phyloP scores from a whole-genome alignment of 1,140 invertebrate species.

The Drosophila mayri region DNA sequence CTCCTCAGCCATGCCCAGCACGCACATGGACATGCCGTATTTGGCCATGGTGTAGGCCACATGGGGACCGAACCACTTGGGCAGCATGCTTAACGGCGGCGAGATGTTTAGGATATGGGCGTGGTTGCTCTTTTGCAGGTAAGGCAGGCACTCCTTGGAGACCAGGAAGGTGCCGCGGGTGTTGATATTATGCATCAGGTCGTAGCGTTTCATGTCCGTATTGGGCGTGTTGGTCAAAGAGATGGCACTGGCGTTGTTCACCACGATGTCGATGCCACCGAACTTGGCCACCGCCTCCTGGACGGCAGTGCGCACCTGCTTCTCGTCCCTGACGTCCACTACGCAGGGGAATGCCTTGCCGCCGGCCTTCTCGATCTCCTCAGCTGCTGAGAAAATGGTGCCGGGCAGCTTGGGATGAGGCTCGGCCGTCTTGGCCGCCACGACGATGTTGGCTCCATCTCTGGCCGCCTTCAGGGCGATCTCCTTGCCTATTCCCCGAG shows the following conservation, averaged over 20 bases:
- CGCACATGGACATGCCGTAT: slow-evolving; percentile 99
- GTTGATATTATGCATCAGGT: slow-evolving; percentile 97
- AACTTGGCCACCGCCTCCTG: slow-evolving; percentile 93
- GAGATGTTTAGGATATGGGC: slow-evolving; percentile 98
- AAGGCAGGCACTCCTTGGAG: slow-evolving; percentile 96
- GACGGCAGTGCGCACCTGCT: slow-evolving; percentile 92
- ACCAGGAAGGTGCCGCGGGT: slow-evolving; percentile 96
- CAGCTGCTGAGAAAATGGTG: slow-evolving; percentile 98
- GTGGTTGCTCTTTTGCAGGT: slow-evolving; percentile 95
- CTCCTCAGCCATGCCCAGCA: slow-evolving; percentile 97
- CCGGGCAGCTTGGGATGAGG: slow-evolving; percentile 98
- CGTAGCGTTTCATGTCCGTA: slow-evolving; percentile 98
- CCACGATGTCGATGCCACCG: slow-evolving; percentile 97
- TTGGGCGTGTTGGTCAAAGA: slow-evolving; percentile 93
- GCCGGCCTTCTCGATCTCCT: slow-evolving; percentile 91
- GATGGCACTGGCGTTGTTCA: slow-evolving; percentile 99
- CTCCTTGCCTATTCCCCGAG: slow-evolving; percentile 98
- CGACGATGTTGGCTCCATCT: slow-evolving; percentile 98
- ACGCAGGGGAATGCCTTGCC: slow-evolving; percentile 96
- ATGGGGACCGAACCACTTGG: slow-evolving; percentile 96
- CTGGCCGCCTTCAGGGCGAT: slow-evolving; percentile 97
- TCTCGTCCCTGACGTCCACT: slow-evolving; percentile 97
- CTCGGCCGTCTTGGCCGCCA: slow-evolving; percentile 97
- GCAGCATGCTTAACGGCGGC: slow-evolving; percentile 96
- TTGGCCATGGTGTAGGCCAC: slow-evolving; percentile 99